Evolutionary conservation across 1,140 invertebrate species (phyloP), one percentile per base, ranked within the genome.

Genomic region (Triops longicaudatus): DNA sequence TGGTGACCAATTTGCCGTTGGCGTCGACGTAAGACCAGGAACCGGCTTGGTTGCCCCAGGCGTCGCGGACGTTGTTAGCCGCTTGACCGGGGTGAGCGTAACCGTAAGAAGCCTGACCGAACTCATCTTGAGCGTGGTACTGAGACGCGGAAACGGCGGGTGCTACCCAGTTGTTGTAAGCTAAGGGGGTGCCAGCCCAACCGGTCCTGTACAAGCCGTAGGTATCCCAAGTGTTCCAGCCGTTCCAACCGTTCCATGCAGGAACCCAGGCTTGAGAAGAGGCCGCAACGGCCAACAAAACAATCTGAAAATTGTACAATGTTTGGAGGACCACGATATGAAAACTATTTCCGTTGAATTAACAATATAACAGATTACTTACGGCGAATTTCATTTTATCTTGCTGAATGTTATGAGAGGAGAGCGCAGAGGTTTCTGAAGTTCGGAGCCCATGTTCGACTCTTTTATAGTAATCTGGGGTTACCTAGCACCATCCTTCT

Each of bases 1-100:
- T 83, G 22, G 78, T 72, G 44, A 83, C 80, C 74, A 81, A 78
- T 31, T 83, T 80, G 22, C 83, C 84, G 41, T 82, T 81, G 10
- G 83, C 79, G 78, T 82, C 82, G 14, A 82, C 81, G 81, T 85
- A 86, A 74, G 82, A 81, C 77, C 84, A 86, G 37, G 80, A 79
- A 76, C 85, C 85, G 7, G 80, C 78, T 7, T 84, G 84, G 72
- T 81, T 82, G 14, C 84, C 84, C 43, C 79, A 79, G 73, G 80
- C 80, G 76, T 79, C 81, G 22, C 83, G 77, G 26, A 27, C 77
- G 28, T 77, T 79, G 72, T 79, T 79, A 43, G 79, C 78, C 28
- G 81, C 79, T 78, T 81, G 80, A 11, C 80, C 80, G 50, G 81
- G 80, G 26, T 81, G 77, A 41, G 79, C 76, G 78, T 81, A 80